Conservation (phyloP, 2,113 vertebrate species). For the Lamprologus tigripictilis region DNA sequence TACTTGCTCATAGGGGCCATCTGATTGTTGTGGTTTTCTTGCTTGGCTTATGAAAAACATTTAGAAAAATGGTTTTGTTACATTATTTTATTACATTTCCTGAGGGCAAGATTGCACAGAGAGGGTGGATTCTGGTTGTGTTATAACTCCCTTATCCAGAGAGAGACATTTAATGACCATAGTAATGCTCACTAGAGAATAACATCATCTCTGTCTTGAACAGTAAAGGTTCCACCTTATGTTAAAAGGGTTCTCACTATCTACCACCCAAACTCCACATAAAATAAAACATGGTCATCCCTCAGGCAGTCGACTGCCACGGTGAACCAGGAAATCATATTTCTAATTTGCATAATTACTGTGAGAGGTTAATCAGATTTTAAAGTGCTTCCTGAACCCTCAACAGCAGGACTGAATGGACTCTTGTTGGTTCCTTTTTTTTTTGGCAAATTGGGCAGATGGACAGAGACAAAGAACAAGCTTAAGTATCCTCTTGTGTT, state of each 20-base stretch:
- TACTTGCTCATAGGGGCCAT: neutral
- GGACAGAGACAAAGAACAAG: neutral
- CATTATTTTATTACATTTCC: neutral
- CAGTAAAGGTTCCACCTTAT: neutral
- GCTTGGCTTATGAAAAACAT: neutral
- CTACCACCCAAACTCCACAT: neutral
- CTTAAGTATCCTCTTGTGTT: neutral
- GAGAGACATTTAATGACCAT: neutral
- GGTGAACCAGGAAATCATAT: neutral
- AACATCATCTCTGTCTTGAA: neutral
- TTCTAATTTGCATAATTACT: neutral
- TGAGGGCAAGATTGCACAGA: neutral
- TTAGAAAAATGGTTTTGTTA: neutral
- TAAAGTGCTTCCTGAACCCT: neutral
- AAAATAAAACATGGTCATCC: neutral
- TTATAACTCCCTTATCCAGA: neutral
- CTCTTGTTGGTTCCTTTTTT: neutral
- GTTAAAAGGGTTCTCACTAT: neutral
- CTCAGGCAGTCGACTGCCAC: neutral
- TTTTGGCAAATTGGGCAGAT: neutral
- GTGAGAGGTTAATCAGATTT: neutral
- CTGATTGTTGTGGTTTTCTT: neutral
- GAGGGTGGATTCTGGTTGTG: neutral
- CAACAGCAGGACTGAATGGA: neutral
- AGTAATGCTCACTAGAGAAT: neutral